A percentile compares a stretch with the other conserved stretches of the same genome.
Evolutionary conservation across 2,797 vertebrate species (phyloP).

Genomic region (Coluber constrictor): DNA sequence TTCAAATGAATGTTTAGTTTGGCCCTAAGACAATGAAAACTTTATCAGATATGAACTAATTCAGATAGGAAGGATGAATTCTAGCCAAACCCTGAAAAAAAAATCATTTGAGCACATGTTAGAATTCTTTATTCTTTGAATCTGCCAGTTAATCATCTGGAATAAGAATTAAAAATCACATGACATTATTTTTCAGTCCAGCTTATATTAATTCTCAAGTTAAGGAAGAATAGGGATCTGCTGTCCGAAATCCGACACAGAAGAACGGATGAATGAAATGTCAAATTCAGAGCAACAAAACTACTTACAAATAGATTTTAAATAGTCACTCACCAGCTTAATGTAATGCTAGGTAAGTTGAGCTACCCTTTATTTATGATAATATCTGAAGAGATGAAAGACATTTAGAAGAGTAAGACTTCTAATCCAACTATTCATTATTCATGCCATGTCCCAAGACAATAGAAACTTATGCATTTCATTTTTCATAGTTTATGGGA

Average conservation of each 20-base stretch:
- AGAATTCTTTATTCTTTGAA: neutral
- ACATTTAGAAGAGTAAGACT: neutral
- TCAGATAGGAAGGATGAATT: neutral
- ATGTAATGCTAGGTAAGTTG: neutral
- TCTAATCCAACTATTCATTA: neutral
- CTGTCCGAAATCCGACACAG: neutral
- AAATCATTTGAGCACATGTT: neutral
- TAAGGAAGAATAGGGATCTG: neutral
- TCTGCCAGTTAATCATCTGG: neutral
- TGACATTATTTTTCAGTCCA: neutral
- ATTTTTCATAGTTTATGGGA: neutral
- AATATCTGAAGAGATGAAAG: neutral
- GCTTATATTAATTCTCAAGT: neutral
- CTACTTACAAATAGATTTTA: neutral
- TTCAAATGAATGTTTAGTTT: neutral
- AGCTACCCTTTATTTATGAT: neutral
- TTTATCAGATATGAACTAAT: neutral
- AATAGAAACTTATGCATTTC: neutral
- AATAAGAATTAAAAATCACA: neutral
- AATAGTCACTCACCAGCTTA: neutral
- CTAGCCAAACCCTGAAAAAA: neutral
- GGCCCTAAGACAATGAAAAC: neutral
- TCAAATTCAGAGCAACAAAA: neutral
- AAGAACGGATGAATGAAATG: neutral
- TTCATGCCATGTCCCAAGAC: neutral